Base-by-base conservation (phyloP, 2,797 vertebrate species). In the Anomalospiza imberbis region DNA sequence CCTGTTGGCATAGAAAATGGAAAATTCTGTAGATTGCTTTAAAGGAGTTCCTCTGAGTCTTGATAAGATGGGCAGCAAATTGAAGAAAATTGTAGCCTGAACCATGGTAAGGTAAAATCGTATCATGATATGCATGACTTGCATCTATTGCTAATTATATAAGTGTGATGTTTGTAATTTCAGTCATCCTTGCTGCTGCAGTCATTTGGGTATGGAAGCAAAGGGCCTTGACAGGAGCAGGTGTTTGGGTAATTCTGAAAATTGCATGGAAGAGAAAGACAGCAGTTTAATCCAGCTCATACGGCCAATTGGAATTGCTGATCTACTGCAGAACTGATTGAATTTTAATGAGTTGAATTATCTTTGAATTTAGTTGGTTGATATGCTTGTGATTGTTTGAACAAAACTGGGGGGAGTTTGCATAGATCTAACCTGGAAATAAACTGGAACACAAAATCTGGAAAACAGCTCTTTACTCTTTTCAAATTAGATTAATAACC, bases 261-360 rank as follows among this genome's bases (percentile, higher is more conserved):
- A 87, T 68, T 77, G 48, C 6, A 2, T 61, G 63, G 67, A 92
- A 89, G 88, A 85, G 85, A 93, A 89, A 90, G 42, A 63, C 18
- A 78, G 79, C 32, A 40, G 40, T 74, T 94, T 86, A 73, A 93
- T 90, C 53, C 42, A 82, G 57, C 50, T 91, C 48, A 34, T 57
- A 53, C 19, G 78, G 88, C 58, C 65, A 70, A 74, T 29, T 92
- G 78, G 81, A 94, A 92, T 24, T 77, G 66, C 55, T 95, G 74
- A 85, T 83, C 67, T 95, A 28, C 65, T 73, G 48, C 40, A 73
- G 72, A 94, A 70, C 40, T 89, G 75, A 78, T 34, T 87, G 89
- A 88, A 95, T 96, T 96, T 94, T 93, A 85, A 93, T 89, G 47
- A 91, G 88, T n/a, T 85, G 50, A 91, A 92, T 94, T 94, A 71